Conservation (phyloP, 2,888 invertebrate species). For the Caenorhabditis zanzibari region DNA sequence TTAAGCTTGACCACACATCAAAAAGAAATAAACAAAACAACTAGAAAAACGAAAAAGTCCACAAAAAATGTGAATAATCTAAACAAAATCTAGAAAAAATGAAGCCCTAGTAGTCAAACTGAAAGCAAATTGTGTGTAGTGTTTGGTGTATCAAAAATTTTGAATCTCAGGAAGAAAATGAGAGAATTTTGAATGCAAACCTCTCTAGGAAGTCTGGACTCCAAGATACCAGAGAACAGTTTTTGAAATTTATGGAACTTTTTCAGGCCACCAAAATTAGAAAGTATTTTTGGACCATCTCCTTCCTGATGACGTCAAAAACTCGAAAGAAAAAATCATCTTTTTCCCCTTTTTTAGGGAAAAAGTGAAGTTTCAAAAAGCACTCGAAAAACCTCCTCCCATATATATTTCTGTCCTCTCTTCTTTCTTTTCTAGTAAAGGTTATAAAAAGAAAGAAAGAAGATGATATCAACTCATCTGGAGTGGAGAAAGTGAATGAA, state of each 20-base stretch:
- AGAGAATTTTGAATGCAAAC: neutral
- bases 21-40: neutral
- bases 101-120: too few relatives aligned
- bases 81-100: neutral
- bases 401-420: neutral
- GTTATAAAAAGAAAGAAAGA: slow-evolving; percentile 1
- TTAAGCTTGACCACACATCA: too few relatives aligned
- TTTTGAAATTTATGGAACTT: too few relatives aligned
- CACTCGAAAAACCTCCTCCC: slow-evolving; percentile 3
- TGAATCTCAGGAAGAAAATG: neutral
- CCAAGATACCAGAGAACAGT: too few relatives aligned
- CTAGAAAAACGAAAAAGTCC: neutral
- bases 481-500: slow-evolving; percentile 36
- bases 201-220: neutral
- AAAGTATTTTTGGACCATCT: too few relatives aligned
- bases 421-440: neutral
- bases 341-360: neutral
- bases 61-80: neutral
- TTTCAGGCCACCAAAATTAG: too few relatives aligned
- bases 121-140: neutral
- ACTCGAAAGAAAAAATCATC: neutral
- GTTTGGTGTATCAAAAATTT: slow-evolving; percentile 1
- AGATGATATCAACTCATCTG: slow-evolving; percentile 27
- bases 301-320: neutral
- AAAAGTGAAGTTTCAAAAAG: slow-evolving; percentile 10